Evolutionary conservation across 2,888 invertebrate species (phyloP).

Genomic region (Calliphora vomitoria): DNA sequence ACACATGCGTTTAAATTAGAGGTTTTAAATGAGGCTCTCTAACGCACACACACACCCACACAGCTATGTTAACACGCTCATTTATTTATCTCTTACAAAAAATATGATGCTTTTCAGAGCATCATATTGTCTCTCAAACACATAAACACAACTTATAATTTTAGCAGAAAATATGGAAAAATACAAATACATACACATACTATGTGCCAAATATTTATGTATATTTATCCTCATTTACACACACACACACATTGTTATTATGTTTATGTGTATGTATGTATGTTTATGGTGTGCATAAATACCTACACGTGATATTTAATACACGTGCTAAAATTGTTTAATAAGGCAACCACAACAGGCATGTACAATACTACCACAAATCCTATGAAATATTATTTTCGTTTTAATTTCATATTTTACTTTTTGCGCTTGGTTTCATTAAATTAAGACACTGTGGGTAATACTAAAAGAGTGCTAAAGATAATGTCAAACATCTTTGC

Average conservation of each 20-base stretch:
- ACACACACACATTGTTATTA: too few species aligned
- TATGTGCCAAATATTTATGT: not conserved
- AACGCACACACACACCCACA: not conserved
- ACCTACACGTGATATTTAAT: constrained; percentile 67
- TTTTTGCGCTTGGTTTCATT: not conserved
- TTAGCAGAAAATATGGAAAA: not conserved
- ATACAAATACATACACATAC: not conserved
- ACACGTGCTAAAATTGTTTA: constrained; percentile 42
- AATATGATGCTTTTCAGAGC: not conserved
- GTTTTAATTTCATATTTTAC: not conserved
- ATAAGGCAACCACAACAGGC: constrained; percentile 24
- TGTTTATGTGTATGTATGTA: too few species aligned
- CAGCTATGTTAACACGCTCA: not conserved
- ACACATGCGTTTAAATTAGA: constrained; percentile 39
- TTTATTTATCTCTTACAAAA: not conserved
- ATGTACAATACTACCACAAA: not conserved
- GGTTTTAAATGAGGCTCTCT: constrained; percentile 2
- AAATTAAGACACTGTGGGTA: not conserved
- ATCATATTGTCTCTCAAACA: not conserved
- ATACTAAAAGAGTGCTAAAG: not conserved
- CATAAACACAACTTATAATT: not conserved
- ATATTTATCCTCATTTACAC: too few species aligned
- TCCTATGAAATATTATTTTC: not conserved
- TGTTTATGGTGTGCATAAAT: constrained; percentile 10
- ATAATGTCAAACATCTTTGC: not conserved